Percentiles rank a stretch among this genome's conserved stretches.
These are phyloP conservation scores for Pollenia griseotomentosa DNA, from an alignment of 2,888 invertebrate genomes.

Conservation along the genomic window DNA sequence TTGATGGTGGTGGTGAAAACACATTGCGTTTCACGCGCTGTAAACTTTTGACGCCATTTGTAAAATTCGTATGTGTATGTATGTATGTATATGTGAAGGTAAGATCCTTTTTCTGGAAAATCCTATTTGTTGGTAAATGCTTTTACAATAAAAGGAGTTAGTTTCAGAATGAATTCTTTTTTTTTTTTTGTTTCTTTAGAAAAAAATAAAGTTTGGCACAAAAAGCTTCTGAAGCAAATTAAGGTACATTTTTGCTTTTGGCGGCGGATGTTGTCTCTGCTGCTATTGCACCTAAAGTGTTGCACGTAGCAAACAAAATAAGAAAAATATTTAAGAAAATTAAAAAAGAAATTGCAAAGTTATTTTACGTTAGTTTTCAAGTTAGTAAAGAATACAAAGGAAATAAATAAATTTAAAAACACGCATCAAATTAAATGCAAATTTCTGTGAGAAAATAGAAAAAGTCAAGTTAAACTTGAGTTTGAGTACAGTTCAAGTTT, in stretches of 20 bases:
- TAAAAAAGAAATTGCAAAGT: constrained; percentile 63
- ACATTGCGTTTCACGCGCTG: constrained; percentile 75
- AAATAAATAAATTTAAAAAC: no score
- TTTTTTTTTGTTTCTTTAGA: neutral
- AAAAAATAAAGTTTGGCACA: constrained; percentile 52
- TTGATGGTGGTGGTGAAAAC: constrained; percentile 51
- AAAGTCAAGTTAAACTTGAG: no score
- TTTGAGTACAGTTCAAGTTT: no score
- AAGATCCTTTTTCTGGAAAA: constrained; percentile 5
- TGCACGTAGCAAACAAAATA: constrained; percentile 69
- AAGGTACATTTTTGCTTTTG: constrained; percentile 56
- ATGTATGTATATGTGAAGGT: neutral
- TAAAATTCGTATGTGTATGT: constrained; percentile 43
- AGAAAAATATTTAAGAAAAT: constrained; percentile 30
- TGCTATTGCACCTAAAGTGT: constrained; percentile 62
- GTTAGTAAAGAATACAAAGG: no score
- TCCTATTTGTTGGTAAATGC: neutral
- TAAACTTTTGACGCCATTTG: constrained; percentile 76
- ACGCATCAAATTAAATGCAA: no score
- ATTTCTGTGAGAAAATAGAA: no score
- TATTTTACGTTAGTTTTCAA: neutral
- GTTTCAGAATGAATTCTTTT: constrained; percentile 13
- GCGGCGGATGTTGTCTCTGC: constrained; percentile 42
- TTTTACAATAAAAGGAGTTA: neutral
- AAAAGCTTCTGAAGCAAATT: constrained; percentile 58